Evolutionary conservation across 2,888 invertebrate species (phyloP), one percentile per base, ranked within the genome.

Genomic region (Ochropleura plecta): DNA sequence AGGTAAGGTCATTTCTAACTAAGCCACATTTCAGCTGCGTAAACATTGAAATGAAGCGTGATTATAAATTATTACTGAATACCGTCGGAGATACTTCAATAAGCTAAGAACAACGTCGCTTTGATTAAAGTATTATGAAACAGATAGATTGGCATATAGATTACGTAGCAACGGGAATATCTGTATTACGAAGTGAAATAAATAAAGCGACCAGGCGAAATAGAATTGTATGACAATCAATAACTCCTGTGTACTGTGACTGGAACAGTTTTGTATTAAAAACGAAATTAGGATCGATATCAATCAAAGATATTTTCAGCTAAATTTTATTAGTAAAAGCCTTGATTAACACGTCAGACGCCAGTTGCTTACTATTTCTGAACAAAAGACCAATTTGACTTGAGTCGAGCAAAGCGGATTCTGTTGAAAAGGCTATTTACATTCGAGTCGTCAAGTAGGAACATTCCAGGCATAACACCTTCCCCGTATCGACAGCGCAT

Each of bases 31-130:
- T 70, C 62, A 65, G 57, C 70, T 65, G 57, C 70, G 82, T 83
- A 42, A 62, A 30, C 67, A 76, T 57, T 73, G 62, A 76, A 84
- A 80, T 73, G 67, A 80, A 80, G 53, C 64, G 62, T 69, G 57
- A 82, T 83, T 75, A 75, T 79, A 63, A 75, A 73, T 75, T 72
- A 75, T 83, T 80, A 63, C 53, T n/a, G 68, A 71, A 75, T 79
- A 60, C 46, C 69, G 55, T 55, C 63, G 48, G 51, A 65, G 57
- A 57, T 76, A 68, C 81, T 76, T 80, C 70, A 84, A 68, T 84
- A 80, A 80, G 81, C 76, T 59, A 71, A 53, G 74, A 71, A 71
- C 73, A 66, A 68, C 59, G 46, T 53, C 53, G 44, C 48, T 72
- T 73, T 80, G 60, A 76, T 68, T 76, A 83, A 68, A 79, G 70